Percentiles rank a stretch among this genome's conserved stretches.
Conservation (phyloP, 2,113 vertebrate species). For the Sakesphorus luctuosus region DNA sequence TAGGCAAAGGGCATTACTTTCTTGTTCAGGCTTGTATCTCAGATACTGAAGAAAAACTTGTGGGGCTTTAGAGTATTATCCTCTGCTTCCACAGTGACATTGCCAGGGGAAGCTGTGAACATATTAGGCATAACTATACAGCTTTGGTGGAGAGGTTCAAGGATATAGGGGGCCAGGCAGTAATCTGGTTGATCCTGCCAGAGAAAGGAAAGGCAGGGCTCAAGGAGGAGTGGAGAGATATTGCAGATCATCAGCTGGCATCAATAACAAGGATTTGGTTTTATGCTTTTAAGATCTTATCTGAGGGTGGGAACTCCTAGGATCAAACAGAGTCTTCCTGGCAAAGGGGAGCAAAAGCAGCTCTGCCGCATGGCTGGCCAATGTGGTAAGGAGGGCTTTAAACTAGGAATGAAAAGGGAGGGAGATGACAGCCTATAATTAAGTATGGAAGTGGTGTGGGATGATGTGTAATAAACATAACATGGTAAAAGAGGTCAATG, state of each 20-base stretch:
- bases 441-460: background rate
- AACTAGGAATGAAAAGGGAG: background rate
- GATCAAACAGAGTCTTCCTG: background rate
- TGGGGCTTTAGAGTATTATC: background rate
- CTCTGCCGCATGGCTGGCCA: background rate
- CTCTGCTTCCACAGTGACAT: background rate
- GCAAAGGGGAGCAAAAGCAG: background rate
- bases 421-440: background rate
- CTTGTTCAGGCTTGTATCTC: background rate
- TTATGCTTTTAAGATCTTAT: background rate
- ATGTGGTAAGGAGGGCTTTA: background rate
- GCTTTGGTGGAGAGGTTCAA: accelerated
- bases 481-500: background rate
- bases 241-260: background rate
- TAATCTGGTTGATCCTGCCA: background rate
- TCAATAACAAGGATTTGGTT: background rate
- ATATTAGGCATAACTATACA: background rate
- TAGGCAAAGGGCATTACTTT: background rate
- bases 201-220: background rate
- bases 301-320: background rate
- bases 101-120: background rate
- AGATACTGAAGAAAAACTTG: background rate
- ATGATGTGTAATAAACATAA: background rate
- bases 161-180: no score
- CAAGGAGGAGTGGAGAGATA: background rate